Evolutionary conservation across 2,797 vertebrate genomes (phyloP).

Genomic region (Amphiprion clarkii): DNA sequence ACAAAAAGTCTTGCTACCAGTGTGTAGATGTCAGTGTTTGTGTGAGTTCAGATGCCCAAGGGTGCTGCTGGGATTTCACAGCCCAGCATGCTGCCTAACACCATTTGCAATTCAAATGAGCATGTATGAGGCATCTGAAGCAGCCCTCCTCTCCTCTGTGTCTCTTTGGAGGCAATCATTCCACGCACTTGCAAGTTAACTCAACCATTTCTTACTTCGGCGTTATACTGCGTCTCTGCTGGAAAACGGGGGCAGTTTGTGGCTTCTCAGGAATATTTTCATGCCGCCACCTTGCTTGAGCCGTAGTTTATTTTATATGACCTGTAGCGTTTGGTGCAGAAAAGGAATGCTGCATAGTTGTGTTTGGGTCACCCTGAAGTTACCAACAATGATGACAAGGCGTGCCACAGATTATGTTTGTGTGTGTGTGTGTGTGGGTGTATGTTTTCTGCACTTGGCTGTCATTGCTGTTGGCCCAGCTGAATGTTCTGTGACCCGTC

Average conservation of each 20-base stretch:
- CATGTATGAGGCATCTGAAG: slow-evolving; percentile 56
- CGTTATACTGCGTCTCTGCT: slow-evolving; percentile 11
- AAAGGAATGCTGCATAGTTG: slow-evolving; percentile 13
- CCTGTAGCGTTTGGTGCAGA: slow-evolving; percentile 4
- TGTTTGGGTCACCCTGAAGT: slow-evolving; percentile 50
- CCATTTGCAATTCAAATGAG: slow-evolving; percentile 83
- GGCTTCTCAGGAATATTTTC: slow-evolving; percentile 19
- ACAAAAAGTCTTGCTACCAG: slow-evolving; percentile 22
- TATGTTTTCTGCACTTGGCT: slow-evolving; percentile 41
- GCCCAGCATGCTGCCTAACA: slow-evolving; percentile 63
- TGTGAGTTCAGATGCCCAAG: slow-evolving; percentile 49
- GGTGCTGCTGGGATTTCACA: slow-evolving; percentile 67
- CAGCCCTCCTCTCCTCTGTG: slow-evolving; percentile 38
- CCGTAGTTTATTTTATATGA: slow-evolving; percentile 21
- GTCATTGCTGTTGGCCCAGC: slow-evolving; percentile 54
- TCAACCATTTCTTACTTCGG: slow-evolving; percentile 43
- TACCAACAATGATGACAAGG: slow-evolving; percentile 20
- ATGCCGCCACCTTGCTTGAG: slow-evolving; percentile 4
- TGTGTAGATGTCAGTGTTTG: slow-evolving; percentile 52
- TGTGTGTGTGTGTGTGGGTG: slow-evolving; percentile 39
- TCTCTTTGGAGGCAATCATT: slow-evolving; percentile 59
- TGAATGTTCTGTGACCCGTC: slow-evolving; percentile 57
- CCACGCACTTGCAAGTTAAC: slow-evolving; percentile 45
- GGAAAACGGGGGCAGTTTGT: slow-evolving; percentile 3
- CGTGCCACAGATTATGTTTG: slow-evolving; percentile 44